These are phyloP conservation scores for Ophthalmolycus amberensis DNA, from an alignment of 2,113 vertebrate genomes.

Conservation along the genomic window DNA sequence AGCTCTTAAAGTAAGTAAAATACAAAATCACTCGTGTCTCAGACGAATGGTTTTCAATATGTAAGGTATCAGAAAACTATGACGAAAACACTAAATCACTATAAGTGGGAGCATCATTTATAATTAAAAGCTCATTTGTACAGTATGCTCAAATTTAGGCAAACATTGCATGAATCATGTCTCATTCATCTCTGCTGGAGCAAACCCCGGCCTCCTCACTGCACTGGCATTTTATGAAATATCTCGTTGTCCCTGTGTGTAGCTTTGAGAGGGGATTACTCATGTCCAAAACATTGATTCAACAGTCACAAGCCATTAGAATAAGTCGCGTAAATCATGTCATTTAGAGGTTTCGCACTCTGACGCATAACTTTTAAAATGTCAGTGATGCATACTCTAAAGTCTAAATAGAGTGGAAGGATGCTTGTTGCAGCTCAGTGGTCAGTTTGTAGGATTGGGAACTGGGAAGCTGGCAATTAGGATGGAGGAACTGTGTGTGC, in stretches of 20 bases:
- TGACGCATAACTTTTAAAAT: constrained; percentile 65
- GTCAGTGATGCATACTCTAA: constrained; percentile 68
- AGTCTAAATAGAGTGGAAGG: constrained; percentile 67
- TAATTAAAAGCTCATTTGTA: constrained; percentile 40
- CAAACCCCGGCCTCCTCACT: background rate
- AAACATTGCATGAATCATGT: constrained; percentile 29
- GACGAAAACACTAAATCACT: background rate
- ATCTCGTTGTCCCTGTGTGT: constrained; percentile 27
- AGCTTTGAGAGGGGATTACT: constrained; percentile 51
- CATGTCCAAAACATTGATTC: constrained; percentile 49
- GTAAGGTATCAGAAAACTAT: constrained; percentile 6
- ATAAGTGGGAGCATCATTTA: constrained; percentile 11
- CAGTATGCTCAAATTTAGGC: background rate
- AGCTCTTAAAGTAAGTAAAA: constrained; percentile 5
- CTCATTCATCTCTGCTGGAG: constrained; percentile 20
- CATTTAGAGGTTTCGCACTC: constrained; percentile 61
- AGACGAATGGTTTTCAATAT: background rate
- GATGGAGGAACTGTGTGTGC: constrained; percentile 49
- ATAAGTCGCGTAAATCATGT: constrained; percentile 62
- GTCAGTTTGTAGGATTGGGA: constrained; percentile 62
- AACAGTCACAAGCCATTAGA: constrained; percentile 51
- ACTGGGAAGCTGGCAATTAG: constrained; percentile 61
- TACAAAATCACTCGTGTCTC: constrained; percentile 11
- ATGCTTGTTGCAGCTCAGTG: constrained; percentile 59
- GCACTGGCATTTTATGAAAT: constrained; percentile 34